phyloP scores from a whole-genome alignment of 2,113 vertebrate species.

The Aleadryas rufinucha region DNA sequence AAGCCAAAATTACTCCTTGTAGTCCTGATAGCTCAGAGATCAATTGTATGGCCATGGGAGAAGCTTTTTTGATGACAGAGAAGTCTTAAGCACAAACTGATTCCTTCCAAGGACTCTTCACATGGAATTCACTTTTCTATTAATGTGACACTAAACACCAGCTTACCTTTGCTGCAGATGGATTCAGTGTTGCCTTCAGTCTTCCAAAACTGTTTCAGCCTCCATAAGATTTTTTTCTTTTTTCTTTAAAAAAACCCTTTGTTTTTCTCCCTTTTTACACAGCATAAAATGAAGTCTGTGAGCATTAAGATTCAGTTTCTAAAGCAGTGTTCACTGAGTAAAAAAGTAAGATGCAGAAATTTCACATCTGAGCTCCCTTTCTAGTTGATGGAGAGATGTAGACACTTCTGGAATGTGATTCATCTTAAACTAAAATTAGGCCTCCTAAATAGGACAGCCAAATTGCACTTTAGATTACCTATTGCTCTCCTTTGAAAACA shows the following conservation, averaged over 20 bases:
- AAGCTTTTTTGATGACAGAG: background rate
- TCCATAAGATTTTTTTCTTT: background rate
- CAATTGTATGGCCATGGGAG: background rate
- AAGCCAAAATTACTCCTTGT: background rate
- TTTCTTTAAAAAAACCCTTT: background rate
- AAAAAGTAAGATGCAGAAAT: constrained; percentile 20
- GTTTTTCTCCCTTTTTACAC: background rate
- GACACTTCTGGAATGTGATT: constrained; percentile 58
- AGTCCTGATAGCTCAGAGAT: background rate
- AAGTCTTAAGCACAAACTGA: background rate
- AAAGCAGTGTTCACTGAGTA: background rate
- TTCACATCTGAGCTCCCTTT: constrained; percentile 34
- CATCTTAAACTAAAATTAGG: constrained; percentile 62
- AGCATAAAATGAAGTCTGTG: background rate
- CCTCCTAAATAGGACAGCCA: constrained; percentile 40
- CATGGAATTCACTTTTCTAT: background rate
- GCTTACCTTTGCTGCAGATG: background rate
- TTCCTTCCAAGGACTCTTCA: background rate
- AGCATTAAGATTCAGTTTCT: constrained; percentile 23
- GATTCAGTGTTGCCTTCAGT: background rate
- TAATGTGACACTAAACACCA: background rate
- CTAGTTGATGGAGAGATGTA: background rate
- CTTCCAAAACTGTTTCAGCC: background rate
- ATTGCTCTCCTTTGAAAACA: constrained; percentile 21
- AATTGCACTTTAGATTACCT: constrained; percentile 30